Conservation (phyloP, 2,113 vertebrate species). For the Peucedramus taeniatus region DNA sequence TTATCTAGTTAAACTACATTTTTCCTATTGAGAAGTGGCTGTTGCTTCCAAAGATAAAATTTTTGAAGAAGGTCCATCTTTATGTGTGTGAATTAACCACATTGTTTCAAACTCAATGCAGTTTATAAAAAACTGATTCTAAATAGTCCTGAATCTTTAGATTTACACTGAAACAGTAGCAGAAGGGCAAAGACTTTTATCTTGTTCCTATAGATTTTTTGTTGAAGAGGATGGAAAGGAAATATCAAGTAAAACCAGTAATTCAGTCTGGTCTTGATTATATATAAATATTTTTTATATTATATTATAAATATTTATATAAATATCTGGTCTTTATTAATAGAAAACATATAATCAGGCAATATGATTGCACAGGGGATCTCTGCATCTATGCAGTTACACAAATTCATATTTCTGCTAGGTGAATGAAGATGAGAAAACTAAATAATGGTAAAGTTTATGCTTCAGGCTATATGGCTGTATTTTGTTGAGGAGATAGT, state of each 20-base stretch:
- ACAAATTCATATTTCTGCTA: neutral
- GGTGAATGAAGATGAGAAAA: neutral
- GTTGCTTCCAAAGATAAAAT: neutral
- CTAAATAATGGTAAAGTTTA: neutral
- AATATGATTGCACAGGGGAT: neutral
- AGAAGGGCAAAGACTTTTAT: neutral
- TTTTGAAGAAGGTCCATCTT: neutral
- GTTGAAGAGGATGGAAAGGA: neutral
- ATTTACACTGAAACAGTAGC: neutral
- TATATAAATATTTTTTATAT: no score
- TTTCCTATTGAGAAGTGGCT: neutral
- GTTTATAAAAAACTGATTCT: neutral
- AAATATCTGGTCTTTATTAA: neutral
- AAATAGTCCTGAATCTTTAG: neutral
- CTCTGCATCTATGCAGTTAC: neutral
- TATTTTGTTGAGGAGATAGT: neutral
- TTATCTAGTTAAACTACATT: neutral
- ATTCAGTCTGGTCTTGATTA: no score
- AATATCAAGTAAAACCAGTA: neutral
- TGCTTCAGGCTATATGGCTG: neutral
- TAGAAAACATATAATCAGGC: neutral
- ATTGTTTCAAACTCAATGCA: neutral
- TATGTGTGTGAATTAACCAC: neutral
- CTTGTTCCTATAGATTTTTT: neutral
- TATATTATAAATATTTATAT: no score